Conservation (phyloP, 2,797 vertebrate species). For the Falco peregrinus region DNA sequence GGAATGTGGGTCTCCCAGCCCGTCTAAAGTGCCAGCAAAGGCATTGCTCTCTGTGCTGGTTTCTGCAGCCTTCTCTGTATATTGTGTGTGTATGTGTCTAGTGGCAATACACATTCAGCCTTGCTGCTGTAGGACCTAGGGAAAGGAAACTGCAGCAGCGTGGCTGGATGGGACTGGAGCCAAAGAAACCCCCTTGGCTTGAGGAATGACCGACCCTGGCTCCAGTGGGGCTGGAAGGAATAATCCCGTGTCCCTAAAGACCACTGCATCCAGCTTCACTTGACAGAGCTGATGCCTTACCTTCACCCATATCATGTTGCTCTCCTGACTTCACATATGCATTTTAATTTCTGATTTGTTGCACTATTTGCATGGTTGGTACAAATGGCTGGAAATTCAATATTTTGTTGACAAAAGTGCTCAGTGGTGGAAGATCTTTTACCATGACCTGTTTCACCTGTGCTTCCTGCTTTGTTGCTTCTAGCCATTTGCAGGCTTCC, state of each 20-base stretch:
- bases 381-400: neutral
- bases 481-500: neutral
- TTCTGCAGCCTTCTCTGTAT: neutral
- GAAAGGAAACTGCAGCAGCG: neutral
- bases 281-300: neutral
- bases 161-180: neutral
- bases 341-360: neutral
- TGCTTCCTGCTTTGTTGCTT: neutral
- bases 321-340: neutral
- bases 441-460: neutral
- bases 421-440: neutral
- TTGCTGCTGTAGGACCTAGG: neutral
- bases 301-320: neutral
- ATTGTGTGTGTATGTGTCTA: neutral
- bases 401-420: neutral
- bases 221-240: neutral
- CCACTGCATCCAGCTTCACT: neutral
- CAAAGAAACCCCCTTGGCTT: accelerated
- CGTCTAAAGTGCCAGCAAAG: neutral
- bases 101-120: neutral
- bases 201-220: neutral
- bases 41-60: neutral
- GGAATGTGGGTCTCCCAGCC: neutral
- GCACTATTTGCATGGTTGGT: neutral
- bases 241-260: neutral